Percentiles rank a stretch among this genome's conserved stretches.
phyloP scores from a whole-genome alignment of 35 echinoderm and acorn worm genomes.

The Nesometra sesokonis region DNA sequence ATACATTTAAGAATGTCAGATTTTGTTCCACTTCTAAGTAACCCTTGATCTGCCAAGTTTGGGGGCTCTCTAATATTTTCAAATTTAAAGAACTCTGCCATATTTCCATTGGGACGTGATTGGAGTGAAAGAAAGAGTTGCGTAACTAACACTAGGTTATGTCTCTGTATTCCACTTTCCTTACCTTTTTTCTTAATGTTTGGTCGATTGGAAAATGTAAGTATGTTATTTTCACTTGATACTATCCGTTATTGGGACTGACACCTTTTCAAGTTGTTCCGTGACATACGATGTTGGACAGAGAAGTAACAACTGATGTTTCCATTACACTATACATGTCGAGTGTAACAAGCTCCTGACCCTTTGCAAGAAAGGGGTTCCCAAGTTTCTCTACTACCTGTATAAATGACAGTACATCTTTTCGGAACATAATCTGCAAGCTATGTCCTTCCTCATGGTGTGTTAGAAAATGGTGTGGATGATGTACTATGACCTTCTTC shows the following conservation, averaged over 20 bases:
- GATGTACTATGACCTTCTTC: background rate
- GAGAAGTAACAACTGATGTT: slow-evolving; percentile 10
- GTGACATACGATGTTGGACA: background rate
- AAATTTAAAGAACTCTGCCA: slow-evolving; percentile 15
- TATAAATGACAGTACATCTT: background rate
- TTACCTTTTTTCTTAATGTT: background rate
- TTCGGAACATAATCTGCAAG: slow-evolving; percentile 14
- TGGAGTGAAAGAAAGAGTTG: slow-evolving; percentile 21
- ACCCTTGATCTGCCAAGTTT: slow-evolving; percentile 25
- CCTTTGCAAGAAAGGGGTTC: slow-evolving; percentile 15
- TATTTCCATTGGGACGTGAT: slow-evolving; percentile 20
- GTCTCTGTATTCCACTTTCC: slow-evolving; percentile 16
- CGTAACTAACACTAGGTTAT: background rate
- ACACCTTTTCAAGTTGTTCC: background rate
- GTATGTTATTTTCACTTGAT: slow-evolving; percentile 17
- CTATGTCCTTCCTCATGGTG: slow-evolving; percentile 23
- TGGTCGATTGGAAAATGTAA: slow-evolving; percentile 15
- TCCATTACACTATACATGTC: slow-evolving; percentile 28
- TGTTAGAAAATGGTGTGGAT: background rate
- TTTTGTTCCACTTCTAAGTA: slow-evolving; percentile 1
- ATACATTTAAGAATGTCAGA: slow-evolving; percentile 32
- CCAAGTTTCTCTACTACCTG: slow-evolving; percentile 25
- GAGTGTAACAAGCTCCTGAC: slow-evolving; percentile 26
- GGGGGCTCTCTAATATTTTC: slow-evolving; percentile 20
- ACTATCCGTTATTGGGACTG: slow-evolving; percentile 18